A percentile compares a stretch with the other conserved stretches of the same genome.
phyloP scores from a whole-genome alignment of 1,140 invertebrate species.

The Mylabris phalerata region DNA sequence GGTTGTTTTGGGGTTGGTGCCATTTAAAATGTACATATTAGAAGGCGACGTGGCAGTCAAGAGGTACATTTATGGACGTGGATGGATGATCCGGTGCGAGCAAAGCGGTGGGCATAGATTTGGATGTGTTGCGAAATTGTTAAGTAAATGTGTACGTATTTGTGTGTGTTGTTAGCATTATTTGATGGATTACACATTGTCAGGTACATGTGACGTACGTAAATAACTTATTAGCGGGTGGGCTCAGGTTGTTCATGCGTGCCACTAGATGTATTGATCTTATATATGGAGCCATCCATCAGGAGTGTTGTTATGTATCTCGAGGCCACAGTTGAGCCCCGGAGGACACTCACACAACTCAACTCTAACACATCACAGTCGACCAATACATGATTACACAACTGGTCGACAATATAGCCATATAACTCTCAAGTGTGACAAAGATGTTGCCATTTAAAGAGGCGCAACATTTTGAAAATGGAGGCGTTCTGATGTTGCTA shows the following conservation, averaged over 20 bases:
- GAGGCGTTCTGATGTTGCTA: slow-evolving; percentile 29
- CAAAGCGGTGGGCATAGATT: no score
- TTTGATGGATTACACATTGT: slow-evolving; percentile 17
- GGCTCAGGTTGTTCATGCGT: slow-evolving; percentile 32
- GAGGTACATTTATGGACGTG: no score
- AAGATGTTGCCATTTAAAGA: slow-evolving; percentile 28
- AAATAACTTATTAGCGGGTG: slow-evolving; percentile 24
- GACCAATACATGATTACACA: slow-evolving; percentile 1
- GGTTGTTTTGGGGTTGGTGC: no score
- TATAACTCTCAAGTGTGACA: slow-evolving; percentile 20
- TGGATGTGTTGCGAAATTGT: neutral
- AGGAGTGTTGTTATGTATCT: slow-evolving; percentile 23
- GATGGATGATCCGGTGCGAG: no score
- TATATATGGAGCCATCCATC: slow-evolving; percentile 37
- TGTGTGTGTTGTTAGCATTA: slow-evolving; percentile 6
- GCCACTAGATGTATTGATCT: slow-evolving; percentile 36
- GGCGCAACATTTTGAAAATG: neutral
- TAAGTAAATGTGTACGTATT: no score
- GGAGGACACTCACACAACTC: slow-evolving; percentile 6
- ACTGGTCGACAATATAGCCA: slow-evolving; percentile 14
- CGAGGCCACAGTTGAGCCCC: slow-evolving; percentile 26
- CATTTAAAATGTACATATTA: no score
- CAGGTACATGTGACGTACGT: slow-evolving; percentile 18
- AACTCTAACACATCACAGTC: neutral
- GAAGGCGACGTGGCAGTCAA: no score